Percentiles rank a stretch among this genome's conserved stretches.
phyloP scores from a whole-genome alignment of 1,140 invertebrate genomes.

The Hyles euphorbiae region DNA sequence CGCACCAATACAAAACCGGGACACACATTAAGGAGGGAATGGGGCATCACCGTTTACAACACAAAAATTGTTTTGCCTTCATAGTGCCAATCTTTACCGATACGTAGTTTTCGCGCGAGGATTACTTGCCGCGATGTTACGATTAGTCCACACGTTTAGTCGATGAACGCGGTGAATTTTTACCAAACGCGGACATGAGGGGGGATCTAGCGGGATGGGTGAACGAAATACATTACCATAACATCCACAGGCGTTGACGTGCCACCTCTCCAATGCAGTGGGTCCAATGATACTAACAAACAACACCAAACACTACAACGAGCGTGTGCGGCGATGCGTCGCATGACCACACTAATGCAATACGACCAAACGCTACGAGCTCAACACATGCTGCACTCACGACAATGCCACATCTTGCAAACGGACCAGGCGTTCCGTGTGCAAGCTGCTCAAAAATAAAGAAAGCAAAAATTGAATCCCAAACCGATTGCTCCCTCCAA shows the following conservation, averaged over 20 bases:
- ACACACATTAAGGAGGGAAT: conserved; percentile 57
- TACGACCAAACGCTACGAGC: conserved; percentile 71
- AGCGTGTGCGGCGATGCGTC: conserved; percentile 67
- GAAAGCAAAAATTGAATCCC: conserved; percentile 53
- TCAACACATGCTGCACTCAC: conserved; percentile 66
- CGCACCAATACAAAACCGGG: conserved; percentile 71
- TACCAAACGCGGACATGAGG: conserved; percentile 47
- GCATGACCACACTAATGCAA: conserved; percentile 71
- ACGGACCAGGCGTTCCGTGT: conserved; percentile 64
- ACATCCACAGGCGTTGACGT: conserved; percentile 62
- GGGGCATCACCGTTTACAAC: conserved; percentile 40
- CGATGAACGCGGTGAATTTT: conserved; percentile 47
- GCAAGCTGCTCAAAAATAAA: conserved; percentile 63
- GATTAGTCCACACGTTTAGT: conserved; percentile 60
- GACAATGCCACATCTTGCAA: conserved; percentile 56
- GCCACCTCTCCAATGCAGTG: conserved; percentile 73
- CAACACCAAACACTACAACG: conserved; percentile 73
- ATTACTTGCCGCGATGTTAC: conserved; percentile 30
- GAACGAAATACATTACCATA: conserved; percentile 68
- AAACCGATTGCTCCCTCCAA: conserved; percentile 72
- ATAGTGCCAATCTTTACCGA: conserved; percentile 71
- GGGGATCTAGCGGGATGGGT: conserved; percentile 63
- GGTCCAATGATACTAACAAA: conserved; percentile 67
- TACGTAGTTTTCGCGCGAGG: conserved; percentile 35
- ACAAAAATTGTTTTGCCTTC: conserved; percentile 41